These are phyloP conservation scores for Chironex yamaguchii DNA, from an alignment of 30 jellyfish, hydroid and myxozoan species.

Conservation along the genomic window DNA sequence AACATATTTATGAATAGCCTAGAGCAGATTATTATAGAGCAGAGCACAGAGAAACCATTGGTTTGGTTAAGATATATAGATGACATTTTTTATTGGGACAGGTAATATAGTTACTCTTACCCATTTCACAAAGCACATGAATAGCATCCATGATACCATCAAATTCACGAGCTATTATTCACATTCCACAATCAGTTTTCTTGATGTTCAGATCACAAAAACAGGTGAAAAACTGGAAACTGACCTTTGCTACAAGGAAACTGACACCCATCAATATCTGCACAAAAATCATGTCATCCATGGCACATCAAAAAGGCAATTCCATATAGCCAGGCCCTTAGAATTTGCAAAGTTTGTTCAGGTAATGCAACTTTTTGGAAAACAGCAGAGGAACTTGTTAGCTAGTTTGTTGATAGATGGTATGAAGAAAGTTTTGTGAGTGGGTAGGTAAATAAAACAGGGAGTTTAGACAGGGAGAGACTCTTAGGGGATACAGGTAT, in stretches of 20 bases:
- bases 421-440: too few relatives aligned
- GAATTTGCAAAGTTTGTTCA: neutral
- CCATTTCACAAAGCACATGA: constrained; percentile 12
- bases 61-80: constrained; percentile 60
- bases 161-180: constrained; percentile 37
- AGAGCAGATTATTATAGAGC: constrained; percentile 43
- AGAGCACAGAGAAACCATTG: constrained; percentile 25
- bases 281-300: constrained; percentile 21
- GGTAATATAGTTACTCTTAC: constrained; percentile 57
- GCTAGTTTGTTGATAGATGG: too few relatives aligned
- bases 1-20: constrained; percentile 40
- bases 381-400: too few relatives aligned
- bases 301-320: constrained; percentile 13
- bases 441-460: too few relatives aligned
- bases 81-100: constrained; percentile 45
- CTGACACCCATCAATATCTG: constrained; percentile 31
- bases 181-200: neutral
- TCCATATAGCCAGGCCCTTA: constrained; percentile 12
- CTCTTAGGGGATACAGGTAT: too few relatives aligned
- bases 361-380: too few relatives aligned
- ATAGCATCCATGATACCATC: constrained; percentile 16
- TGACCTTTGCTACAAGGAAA: neutral
- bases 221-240: too few relatives aligned
- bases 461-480: too few relatives aligned
- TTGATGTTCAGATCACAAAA: constrained; percentile 42